Conservation (phyloP, 1,140 invertebrate genomes). For the Chymomyza costata region DNA sequence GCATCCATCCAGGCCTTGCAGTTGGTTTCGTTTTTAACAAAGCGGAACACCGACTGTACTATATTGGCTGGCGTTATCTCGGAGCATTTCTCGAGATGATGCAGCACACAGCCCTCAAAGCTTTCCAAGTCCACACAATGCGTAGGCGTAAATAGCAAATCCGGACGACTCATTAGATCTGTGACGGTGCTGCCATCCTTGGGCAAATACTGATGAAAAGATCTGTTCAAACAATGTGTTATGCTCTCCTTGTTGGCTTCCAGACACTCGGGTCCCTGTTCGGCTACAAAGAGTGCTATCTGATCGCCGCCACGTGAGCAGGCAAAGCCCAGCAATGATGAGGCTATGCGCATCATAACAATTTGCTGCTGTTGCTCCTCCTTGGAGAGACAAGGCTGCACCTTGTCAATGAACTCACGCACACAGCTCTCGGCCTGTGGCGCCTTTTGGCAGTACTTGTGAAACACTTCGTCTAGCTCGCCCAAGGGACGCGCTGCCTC, state of each 20-base stretch:
- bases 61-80: slow-evolving; percentile 87
- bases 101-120: slow-evolving; percentile 81
- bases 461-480: slow-evolving; percentile 81
- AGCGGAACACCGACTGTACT: slow-evolving; percentile 85
- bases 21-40: slow-evolving; percentile 82
- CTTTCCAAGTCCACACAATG: slow-evolving; percentile 77
- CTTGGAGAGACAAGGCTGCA: slow-evolving; percentile 80
- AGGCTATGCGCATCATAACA: slow-evolving; percentile 80
- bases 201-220: slow-evolving; percentile 76
- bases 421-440: slow-evolving; percentile 79
- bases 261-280: slow-evolving; percentile 85
- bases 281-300: slow-evolving; percentile 87
- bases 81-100: slow-evolving; percentile 80
- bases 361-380: slow-evolving; percentile 76
- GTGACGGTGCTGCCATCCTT: slow-evolving; percentile 53
- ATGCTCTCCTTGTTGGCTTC: slow-evolving; percentile 79
- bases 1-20: slow-evolving; percentile 76
- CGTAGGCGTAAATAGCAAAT: slow-evolving; percentile 53
- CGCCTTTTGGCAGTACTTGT: slow-evolving; percentile 80
- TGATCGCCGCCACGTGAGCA: slow-evolving; percentile 88
- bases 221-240: slow-evolving; percentile 80
- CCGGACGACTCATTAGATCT: slow-evolving; percentile 62
- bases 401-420: slow-evolving; percentile 77
- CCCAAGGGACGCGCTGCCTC: slow-evolving; percentile 78
- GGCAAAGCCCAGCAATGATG: slow-evolving; percentile 82